Evolutionary conservation across 2,888 invertebrate genomes (phyloP).

Genomic region (Mycogona germanica): DNA sequence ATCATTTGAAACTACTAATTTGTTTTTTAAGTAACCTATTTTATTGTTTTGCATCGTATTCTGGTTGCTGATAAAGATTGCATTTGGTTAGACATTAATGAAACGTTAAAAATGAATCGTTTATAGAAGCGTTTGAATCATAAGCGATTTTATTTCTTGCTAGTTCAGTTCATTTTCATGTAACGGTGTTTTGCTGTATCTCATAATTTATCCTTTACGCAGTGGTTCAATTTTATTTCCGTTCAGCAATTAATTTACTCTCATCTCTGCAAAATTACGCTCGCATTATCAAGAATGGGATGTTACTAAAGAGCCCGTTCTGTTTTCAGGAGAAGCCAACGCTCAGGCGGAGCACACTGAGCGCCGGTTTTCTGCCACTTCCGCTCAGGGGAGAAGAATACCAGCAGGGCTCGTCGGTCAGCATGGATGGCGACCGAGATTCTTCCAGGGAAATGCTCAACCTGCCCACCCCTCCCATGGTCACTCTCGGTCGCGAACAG

Average conservation of each 20-base stretch:
- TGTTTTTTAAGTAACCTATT: neutral
- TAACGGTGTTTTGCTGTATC: no score
- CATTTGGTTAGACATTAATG: no score
- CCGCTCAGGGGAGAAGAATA: conserved; percentile 5
- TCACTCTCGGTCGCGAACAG: conserved; percentile 45
- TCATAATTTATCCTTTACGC: no score
- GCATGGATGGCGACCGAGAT: conserved; percentile 18
- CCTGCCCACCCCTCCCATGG: conserved; percentile 34
- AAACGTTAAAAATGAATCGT: no score
- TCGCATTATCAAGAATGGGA: neutral
- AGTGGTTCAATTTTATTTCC: no score
- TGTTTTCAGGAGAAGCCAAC: conserved; percentile 14
- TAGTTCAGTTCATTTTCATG: no score
- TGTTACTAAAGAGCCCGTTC: neutral
- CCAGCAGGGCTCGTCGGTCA: conserved; percentile 11
- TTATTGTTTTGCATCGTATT: no score
- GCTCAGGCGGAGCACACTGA: conserved; percentile 13
- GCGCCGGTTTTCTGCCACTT: conserved; percentile 11
- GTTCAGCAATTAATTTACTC: no score
- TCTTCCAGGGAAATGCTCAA: conserved; percentile 24
- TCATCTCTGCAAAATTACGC: no score
- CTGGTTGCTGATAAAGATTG: no score
- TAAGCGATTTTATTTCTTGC: no score
- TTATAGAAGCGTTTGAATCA: no score
- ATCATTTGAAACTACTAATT: neutral